These are phyloP conservation scores for Sitodiplosis mosellana DNA, from an alignment of 1,140 invertebrate species.

Conservation along the genomic window DNA sequence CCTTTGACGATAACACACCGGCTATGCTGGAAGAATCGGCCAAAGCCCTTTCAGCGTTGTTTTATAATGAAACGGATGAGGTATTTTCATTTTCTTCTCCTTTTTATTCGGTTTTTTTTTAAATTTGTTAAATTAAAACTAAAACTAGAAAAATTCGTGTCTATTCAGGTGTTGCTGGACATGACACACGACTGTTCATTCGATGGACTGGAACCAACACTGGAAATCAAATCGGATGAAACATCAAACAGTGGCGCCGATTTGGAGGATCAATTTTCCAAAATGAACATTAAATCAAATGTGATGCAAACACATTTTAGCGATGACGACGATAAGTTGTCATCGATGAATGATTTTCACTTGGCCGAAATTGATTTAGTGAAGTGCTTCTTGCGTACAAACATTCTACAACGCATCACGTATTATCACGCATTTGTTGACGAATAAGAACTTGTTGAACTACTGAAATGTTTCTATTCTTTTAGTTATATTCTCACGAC, in stretches of 20 bases:
- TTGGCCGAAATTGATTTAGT: conserved; percentile 58
- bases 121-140: neutral
- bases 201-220: conserved; percentile 39
- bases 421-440: conserved; percentile 14
- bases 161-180: conserved; percentile 31
- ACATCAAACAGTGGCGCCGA: neutral
- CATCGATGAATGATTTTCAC: conserved; percentile 64
- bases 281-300: neutral
- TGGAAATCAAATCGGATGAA: conserved; percentile 16
- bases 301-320: neutral
- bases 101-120: too few species aligned
- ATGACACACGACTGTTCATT: conserved; percentile 41
- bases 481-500: conserved; percentile 45
- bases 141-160: conserved; percentile 6
- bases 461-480: conserved; percentile 2
- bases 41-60: conserved; percentile 47
- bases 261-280: conserved; percentile 6
- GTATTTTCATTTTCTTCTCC: conserved; percentile 25
- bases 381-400: conserved; percentile 51
- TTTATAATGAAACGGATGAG: conserved; percentile 62
- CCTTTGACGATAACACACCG: conserved; percentile 64
- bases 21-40: conserved; percentile 51
- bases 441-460: neutral
- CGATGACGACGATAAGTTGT: conserved; percentile 36
- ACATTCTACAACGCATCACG: conserved; percentile 50